Base-by-base conservation (phyloP, 2,113 vertebrate genomes). In the Limnothrissa miodon region DNA sequence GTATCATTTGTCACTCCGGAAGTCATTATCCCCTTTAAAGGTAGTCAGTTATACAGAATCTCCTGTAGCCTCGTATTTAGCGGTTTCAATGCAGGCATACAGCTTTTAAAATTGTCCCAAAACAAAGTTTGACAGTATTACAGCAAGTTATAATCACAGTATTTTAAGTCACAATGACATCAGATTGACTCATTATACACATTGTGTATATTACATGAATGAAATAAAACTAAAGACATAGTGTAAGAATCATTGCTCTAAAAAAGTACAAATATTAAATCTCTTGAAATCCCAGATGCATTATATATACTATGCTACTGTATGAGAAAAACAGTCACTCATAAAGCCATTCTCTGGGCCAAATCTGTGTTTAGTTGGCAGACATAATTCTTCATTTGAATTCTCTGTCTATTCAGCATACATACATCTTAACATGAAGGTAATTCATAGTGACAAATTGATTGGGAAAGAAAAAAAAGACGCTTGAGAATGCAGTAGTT, bases 111-210 rank as follows among this genome's bases (percentile, higher is more conserved):
- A 82, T 84, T 81, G 29, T 1, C 2, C 42, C 15, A 62, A 82
- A 86, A 84, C n/a, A 51, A 46, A 48, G 13, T 29, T 48, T 19
- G 62, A 81, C 46, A 25, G 36, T 80, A n/a, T 56, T 23, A n/a
- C n/a, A n/a, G n/a, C n/a, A 74, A 82, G 33, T 21, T 21, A 56
- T 45, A 62, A 23, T 62, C 86, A 86, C 85, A 87, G 88, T 84
- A 83, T 82, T 48, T 23, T 48, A 33, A 80, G 44, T n/a, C 46
- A 82, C 39, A 53, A 29, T 42, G 66, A 80, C 56, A 62, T 45
- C 66, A 78, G n/a, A 48, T 80, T 78, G 29, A 82, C 25, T 81
- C 23, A 81, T 45, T 51, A 6, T 56, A 21, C 21, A 51, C 21
- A 56, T 4, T 19, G 51, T 23, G 17, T 53, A 53, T 17, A 21